Conservation (phyloP, 1,140 invertebrate genomes). For the Ruditapes philippinarum region DNA sequence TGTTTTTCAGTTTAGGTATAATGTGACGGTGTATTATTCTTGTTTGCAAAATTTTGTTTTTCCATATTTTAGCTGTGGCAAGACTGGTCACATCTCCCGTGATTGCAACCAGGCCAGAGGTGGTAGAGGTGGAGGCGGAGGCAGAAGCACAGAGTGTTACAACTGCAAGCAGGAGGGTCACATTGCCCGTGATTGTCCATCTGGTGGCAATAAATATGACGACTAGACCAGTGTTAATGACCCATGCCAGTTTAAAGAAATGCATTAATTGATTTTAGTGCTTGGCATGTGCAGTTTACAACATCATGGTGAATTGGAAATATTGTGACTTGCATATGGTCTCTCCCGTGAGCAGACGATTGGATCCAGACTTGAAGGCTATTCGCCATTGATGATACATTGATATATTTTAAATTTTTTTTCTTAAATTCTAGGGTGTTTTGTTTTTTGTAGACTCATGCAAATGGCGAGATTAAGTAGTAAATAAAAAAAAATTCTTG, state of each 20-base stretch:
- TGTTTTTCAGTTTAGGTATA: too few relatives aligned
- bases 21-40: too few relatives aligned
- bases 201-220: too few relatives aligned
- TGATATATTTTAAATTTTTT: slow-evolving; percentile 33
- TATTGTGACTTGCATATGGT: slow-evolving; percentile 17
- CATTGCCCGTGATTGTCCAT: slow-evolving; percentile 88
- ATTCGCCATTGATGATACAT: slow-evolving; percentile 18
- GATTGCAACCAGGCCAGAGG: slow-evolving; percentile 89
- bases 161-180: slow-evolving; percentile 90
- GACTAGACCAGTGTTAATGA: background rate
- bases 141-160: slow-evolving; percentile 75
- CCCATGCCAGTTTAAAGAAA: background rate
- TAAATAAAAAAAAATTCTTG: background rate
- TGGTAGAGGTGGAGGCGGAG: slow-evolving; percentile 46
- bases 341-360: background rate
- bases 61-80: slow-evolving; percentile 91
- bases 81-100: slow-evolving; percentile 93
- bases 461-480: slow-evolving; percentile 27
- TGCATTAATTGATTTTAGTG: background rate
- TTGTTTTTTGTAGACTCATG: slow-evolving; percentile 28
- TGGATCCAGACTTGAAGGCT: background rate
- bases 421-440: slow-evolving; percentile 46
- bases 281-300: slow-evolving; percentile 22
- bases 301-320: slow-evolving; percentile 9
- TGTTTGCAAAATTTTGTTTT: too few relatives aligned